Evolutionary conservation across 2,888 invertebrate species (phyloP).

Genomic region (Meloe dianella): DNA sequence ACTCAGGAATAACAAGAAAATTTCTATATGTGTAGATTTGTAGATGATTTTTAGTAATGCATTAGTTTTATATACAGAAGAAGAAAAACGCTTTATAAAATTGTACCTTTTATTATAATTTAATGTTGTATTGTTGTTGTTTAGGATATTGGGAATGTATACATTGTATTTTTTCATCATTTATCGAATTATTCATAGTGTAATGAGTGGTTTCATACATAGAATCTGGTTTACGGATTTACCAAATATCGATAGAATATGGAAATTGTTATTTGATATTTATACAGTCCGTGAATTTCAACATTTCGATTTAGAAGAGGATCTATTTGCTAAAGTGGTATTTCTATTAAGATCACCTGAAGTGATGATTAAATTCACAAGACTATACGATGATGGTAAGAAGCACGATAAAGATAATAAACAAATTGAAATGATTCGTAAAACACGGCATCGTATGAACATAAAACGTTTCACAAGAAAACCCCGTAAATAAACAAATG

Average conservation of each 20-base stretch:
- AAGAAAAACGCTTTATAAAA: background rate
- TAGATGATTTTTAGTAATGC: conserved; percentile 9
- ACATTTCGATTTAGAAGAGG: conserved; percentile 67
- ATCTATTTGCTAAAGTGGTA: conserved; percentile 68
- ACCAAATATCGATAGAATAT: conserved; percentile 48
- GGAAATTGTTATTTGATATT: conserved; percentile 47
- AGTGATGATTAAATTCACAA: conserved; percentile 43
- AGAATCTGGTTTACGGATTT: conserved; percentile 45
- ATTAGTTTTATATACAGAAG: background rate
- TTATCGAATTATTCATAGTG: conserved; percentile 64
- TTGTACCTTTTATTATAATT: background rate
- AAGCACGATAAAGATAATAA: background rate
- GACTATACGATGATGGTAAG: conserved; percentile 20
- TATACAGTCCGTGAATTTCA: conserved; percentile 63
- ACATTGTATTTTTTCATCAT: conserved; percentile 68
- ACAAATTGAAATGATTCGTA: background rate
- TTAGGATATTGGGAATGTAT: conserved; percentile 72
- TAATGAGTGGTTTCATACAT: conserved; percentile 40
- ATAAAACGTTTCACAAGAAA: background rate
- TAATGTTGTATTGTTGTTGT: conserved; percentile 37
- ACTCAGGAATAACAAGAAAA: background rate
- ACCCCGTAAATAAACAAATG: background rate
- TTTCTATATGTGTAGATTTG: background rate
- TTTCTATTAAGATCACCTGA: conserved; percentile 69
- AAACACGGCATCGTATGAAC: background rate